Percentiles rank a stretch among this genome's conserved stretches.
phyloP scores from a whole-genome alignment of 2,888 invertebrate species.

The Anthoptus insignis region DNA sequence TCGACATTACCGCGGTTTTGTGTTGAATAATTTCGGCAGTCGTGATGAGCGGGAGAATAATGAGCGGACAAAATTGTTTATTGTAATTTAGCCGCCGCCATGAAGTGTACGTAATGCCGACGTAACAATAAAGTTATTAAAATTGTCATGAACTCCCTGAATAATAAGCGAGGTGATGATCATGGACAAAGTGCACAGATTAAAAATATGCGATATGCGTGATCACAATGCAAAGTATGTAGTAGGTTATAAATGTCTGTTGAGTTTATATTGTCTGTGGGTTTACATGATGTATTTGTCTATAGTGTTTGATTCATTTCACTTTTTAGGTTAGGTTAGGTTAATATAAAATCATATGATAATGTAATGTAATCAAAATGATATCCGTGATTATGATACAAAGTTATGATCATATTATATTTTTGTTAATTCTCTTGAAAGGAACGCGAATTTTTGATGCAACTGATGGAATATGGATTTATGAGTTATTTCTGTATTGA shows the following conservation, averaged over 20 bases:
- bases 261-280: not conserved
- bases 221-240: not conserved
- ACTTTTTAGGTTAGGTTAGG: too few relatives aligned
- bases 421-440: too few relatives aligned
- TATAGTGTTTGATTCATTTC: too few relatives aligned
- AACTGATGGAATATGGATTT: too few relatives aligned
- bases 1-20: conserved; percentile 79
- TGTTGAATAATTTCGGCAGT: conserved; percentile 78
- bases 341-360: too few relatives aligned
- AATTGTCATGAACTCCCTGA: conserved; percentile 63
- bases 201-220: conserved; percentile 39
- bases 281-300: too few relatives aligned
- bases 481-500: too few relatives aligned
- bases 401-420: too few relatives aligned
- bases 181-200: conserved; percentile 48
- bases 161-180: conserved; percentile 56
- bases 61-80: conserved; percentile 82
- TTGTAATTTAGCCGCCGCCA: conserved; percentile 79
- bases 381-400: too few relatives aligned
- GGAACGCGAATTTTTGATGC: too few relatives aligned
- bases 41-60: conserved; percentile 80
- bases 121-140: conserved; percentile 77
- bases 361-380: too few relatives aligned
- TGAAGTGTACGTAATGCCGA: conserved; percentile 74
- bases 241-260: conserved; percentile 16